Conservation (phyloP, 2,797 vertebrate species). For the Fundulus diaphanus region DNA sequence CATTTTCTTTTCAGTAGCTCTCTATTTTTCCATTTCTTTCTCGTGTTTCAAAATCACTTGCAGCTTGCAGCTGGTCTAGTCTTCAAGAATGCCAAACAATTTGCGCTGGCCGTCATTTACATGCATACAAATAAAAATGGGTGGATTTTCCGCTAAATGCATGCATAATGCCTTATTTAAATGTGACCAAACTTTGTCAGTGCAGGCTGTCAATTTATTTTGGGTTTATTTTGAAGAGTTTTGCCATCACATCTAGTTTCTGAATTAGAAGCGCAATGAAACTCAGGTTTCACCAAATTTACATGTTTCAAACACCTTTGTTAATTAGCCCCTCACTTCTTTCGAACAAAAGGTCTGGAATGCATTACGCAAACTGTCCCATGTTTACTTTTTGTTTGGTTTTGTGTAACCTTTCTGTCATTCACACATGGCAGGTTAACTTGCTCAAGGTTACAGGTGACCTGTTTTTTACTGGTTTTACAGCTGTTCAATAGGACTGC, state of each 20-base stretch:
- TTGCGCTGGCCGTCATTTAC: not conserved
- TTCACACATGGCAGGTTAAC: not conserved
- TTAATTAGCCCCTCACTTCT: not conserved
- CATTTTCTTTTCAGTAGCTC: not conserved
- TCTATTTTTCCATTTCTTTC: not conserved
- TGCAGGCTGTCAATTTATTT: not conserved
- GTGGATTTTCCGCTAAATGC: not conserved
- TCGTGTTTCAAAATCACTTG: not conserved
- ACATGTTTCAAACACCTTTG: no score
- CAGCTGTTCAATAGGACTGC: conserved; percentile 18
- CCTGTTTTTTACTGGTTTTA: conserved; percentile 30
- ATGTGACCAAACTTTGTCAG: not conserved
- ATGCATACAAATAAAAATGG: not conserved
- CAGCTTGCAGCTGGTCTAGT: not conserved
- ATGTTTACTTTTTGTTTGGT: not conserved
- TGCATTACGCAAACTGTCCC: conserved; percentile 2
- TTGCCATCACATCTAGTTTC: not conserved
- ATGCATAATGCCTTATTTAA: not conserved
- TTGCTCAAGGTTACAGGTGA: conserved; percentile 6
- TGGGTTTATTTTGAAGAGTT: not conserved
- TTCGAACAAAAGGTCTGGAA: conserved; percentile 13
- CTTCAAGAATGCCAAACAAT: not conserved
- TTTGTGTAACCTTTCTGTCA: conserved; percentile 1
- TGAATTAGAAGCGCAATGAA: not conserved
- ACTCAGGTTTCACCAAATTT: no score